Conservation (phyloP, 2,888 invertebrate genomes). For the Balanococcus diminutus region DNA sequence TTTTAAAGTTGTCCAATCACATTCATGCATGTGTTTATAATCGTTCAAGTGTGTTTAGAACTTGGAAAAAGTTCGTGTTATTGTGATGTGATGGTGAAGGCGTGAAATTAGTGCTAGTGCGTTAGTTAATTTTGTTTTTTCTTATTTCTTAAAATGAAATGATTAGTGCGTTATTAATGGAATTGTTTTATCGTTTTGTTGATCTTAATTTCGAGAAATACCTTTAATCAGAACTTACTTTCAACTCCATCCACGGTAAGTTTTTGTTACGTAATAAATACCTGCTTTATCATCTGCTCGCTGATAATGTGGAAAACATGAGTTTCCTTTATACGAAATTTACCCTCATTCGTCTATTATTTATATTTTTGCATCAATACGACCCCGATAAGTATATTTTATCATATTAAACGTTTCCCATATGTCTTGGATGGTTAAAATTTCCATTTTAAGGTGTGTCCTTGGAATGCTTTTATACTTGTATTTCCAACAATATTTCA, state of each 20-base stretch:
- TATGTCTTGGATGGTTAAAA: background rate
- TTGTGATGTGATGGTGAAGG: conserved; percentile 46
- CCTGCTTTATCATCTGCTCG: conserved; percentile 51
- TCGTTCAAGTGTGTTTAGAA: conserved; percentile 47
- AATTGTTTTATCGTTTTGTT: conserved; percentile 5
- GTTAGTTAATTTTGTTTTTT: background rate
- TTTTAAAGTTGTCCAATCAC: conserved; percentile 47
- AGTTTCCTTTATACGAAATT: background rate
- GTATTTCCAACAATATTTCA: conserved; percentile 4
- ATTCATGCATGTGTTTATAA: conserved; percentile 46
- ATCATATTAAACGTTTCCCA: background rate
- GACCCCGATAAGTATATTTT: background rate
- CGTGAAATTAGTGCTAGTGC: conserved; percentile 39
- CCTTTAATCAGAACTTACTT: background rate
- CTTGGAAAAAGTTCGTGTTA: conserved; percentile 48
- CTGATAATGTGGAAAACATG: conserved; percentile 48
- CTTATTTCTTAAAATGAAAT: background rate
- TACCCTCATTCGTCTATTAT: background rate
- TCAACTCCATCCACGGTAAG: conserved; percentile 18
- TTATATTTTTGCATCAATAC: background rate
- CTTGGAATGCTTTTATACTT: conserved; percentile 48
- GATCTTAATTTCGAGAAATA: conserved; percentile 6
- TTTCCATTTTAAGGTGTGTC: conserved; percentile 54
- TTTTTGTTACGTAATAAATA: conserved; percentile 53
- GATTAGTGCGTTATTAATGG: conserved; percentile 40